Conservation (phyloP, 2,113 vertebrate species). For the Cyphomyrus plagiostoma region DNA sequence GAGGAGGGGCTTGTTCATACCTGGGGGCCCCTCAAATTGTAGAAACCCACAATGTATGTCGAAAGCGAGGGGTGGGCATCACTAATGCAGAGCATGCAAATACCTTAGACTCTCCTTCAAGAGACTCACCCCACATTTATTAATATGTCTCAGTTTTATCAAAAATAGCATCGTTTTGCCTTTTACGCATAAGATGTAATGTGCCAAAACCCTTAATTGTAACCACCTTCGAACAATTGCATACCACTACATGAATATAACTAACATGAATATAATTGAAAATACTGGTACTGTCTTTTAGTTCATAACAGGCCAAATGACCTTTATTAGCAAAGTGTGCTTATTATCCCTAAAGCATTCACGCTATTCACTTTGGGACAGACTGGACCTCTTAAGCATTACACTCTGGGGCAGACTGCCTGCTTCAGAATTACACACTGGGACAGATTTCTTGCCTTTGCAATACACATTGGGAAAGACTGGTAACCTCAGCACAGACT, state of each 20-base stretch:
- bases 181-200: not conserved
- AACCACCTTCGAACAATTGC: not conserved
- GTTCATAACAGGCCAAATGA: constrained; percentile 29
- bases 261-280: not conserved
- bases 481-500: not conserved
- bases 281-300: not conserved
- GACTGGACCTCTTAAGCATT: not conserved
- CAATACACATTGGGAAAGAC: not conserved
- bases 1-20: not conserved
- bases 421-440: not conserved
- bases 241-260: not conserved
- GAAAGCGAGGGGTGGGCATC: not conserved
- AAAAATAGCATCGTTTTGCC: not conserved
- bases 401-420: not conserved
- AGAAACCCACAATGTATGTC: not conserved
- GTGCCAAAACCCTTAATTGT: not conserved
- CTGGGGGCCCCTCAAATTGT: not conserved
- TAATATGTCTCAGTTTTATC: not conserved
- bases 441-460: not conserved
- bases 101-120: not conserved
- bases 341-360: constrained; percentile 43
- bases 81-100: not conserved
- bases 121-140: not conserved
- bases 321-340: constrained; percentile 34
- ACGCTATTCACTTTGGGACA: constrained; percentile 14